A percentile compares a stretch with the other conserved stretches of the same genome.
phyloP scores from a whole-genome alignment of 2,113 vertebrate genomes.

The Argyrosomus japonicus region DNA sequence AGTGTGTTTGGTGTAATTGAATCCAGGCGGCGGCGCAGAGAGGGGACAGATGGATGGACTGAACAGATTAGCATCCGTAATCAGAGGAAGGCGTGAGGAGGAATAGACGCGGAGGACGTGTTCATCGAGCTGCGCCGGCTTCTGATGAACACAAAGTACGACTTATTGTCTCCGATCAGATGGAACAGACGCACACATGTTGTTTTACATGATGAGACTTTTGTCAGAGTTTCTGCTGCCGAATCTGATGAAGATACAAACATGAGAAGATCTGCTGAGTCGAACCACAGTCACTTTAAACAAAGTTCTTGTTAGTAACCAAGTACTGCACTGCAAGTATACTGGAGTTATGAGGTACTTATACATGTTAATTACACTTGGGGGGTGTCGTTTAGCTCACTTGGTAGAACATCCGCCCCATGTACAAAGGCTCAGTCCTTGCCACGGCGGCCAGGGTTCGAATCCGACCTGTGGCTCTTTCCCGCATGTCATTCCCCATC shows the following conservation, averaged over 20 bases:
- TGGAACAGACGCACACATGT: background rate
- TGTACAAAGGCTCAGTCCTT: no score
- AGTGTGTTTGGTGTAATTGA: constrained; percentile 51
- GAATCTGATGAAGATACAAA: background rate
- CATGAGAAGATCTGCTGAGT: no score
- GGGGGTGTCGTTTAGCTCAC: no score
- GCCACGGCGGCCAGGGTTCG: no score
- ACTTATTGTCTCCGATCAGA: constrained; percentile 46
- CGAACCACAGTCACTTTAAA: no score
- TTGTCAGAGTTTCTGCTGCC: background rate
- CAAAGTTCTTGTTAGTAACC: no score
- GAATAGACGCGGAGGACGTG: constrained; percentile 45
- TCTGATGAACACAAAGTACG: constrained; percentile 43
- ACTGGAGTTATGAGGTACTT: no score
- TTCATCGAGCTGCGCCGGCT: constrained; percentile 42
- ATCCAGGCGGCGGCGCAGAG: constrained; percentile 39
- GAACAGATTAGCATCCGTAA: constrained; percentile 64
- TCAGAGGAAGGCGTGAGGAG: constrained; percentile 60
- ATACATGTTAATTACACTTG: no score
- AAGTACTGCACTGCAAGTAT: no score
- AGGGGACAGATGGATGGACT: constrained; percentile 64
- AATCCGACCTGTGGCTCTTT: no score
- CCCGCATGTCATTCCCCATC: no score
- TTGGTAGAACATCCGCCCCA: no score
- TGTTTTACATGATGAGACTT: background rate